These are phyloP conservation scores for Macrophya annulata DNA, from an alignment of 2,888 invertebrate species.

Conservation along the genomic window DNA sequence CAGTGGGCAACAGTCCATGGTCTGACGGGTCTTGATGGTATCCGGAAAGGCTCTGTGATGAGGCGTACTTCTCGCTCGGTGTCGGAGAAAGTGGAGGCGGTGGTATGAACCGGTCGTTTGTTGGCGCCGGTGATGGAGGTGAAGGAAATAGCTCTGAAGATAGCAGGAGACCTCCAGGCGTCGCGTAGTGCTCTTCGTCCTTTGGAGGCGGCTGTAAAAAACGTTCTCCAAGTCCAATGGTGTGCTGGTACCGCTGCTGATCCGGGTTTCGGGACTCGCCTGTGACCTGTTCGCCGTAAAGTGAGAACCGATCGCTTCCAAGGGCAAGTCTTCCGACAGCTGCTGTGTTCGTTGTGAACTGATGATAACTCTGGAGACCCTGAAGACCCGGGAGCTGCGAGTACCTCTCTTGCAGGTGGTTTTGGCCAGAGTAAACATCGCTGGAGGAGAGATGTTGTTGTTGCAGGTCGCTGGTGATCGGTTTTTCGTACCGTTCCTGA, in stretches of 20 bases:
- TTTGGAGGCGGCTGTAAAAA: conserved; percentile 58
- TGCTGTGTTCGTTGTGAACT: conserved; percentile 62
- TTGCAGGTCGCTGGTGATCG: conserved; percentile 59
- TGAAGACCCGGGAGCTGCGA: conserved; percentile 59
- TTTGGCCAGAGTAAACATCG: conserved; percentile 38
- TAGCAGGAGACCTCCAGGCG: conserved; percentile 68
- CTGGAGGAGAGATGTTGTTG: conserved; percentile 55
- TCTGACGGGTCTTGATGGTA: conserved; percentile 64
- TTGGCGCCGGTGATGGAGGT: conserved; percentile 83
- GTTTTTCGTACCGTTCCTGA: conserved; percentile 69
- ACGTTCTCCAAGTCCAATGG: conserved; percentile 60
- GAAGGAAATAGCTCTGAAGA: conserved; percentile 82
- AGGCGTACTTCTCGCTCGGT: conserved; percentile 78
- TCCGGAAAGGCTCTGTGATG: conserved; percentile 74
- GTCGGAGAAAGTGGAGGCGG: conserved; percentile 83
- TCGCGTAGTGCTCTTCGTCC: conserved; percentile 60
- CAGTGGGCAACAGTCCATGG: conserved; percentile 66
- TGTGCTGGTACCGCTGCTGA: conserved; percentile 58
- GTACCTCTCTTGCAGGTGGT: conserved; percentile 25
- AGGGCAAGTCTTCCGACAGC: conserved; percentile 62
- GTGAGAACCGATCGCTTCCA: conserved; percentile 65
- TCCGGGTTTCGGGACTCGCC: conserved; percentile 59
- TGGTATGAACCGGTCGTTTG: conserved; percentile 82
- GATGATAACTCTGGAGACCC: conserved; percentile 66
- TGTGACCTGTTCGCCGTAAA: conserved; percentile 65